These are phyloP conservation scores for Acanthosoma haemorrhoidale DNA, from an alignment of 2,888 invertebrate genomes.

Conservation along the genomic window DNA sequence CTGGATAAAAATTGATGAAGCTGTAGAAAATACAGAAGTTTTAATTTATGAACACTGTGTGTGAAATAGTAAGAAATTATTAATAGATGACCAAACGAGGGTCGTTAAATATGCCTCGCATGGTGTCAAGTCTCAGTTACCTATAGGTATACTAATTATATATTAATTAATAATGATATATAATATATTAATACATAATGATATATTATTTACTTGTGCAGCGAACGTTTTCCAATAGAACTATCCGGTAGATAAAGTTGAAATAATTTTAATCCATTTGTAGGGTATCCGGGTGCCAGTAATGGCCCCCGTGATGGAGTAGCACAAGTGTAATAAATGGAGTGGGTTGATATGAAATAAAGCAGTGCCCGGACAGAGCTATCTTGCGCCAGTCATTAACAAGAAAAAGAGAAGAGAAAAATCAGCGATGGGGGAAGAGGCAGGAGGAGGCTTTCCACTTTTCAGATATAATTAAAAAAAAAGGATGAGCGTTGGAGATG, in stretches of 20 bases:
- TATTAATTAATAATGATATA: too few relatives aligned
- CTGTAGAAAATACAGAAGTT: too few relatives aligned
- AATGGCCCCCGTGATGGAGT: not conserved
- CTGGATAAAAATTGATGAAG: too few relatives aligned
- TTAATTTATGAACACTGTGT: too few relatives aligned
- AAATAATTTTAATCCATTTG: constrained; percentile 9
- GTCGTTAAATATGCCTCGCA: too few relatives aligned
- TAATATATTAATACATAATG: too few relatives aligned
- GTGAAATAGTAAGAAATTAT: too few relatives aligned
- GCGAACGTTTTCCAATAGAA: constrained; percentile 3
- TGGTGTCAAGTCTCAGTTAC: too few relatives aligned
- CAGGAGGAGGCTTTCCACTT: constrained; percentile 3
- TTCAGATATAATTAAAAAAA: constrained; percentile 27
- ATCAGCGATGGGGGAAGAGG: not conserved
- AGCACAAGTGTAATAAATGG: too few relatives aligned
- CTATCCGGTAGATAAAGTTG: not conserved
- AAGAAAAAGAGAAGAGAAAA: constrained; percentile 15
- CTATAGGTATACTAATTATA: too few relatives aligned
- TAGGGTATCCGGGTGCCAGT: not conserved
- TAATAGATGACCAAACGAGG: too few relatives aligned
- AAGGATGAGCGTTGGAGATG: constrained; percentile 10
- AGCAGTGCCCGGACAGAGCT: not conserved
- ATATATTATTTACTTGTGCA: too few relatives aligned
- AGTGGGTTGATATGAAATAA: constrained; percentile 15
- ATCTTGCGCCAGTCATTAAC: constrained; percentile 12